Conservation (phyloP, 1,140 invertebrate genomes). For the Rhopalosiphum padi region DNA sequence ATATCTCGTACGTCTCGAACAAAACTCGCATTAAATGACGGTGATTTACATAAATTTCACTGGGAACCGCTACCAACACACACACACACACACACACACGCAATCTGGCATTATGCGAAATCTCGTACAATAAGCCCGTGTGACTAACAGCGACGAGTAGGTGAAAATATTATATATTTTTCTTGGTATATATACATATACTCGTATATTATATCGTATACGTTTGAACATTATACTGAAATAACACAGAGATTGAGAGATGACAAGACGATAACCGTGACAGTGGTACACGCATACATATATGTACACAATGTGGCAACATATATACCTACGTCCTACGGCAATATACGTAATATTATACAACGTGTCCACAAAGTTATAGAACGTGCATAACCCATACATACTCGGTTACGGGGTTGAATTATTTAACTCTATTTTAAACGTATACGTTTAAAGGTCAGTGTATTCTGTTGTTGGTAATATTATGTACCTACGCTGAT, state of each 20-base stretch:
- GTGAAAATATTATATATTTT: conserved; percentile 19
- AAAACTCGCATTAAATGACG: conserved; percentile 15
- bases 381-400: neutral
- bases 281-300: conserved; percentile 12
- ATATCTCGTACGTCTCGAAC: conserved; percentile 2
- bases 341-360: neutral
- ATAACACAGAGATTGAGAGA: conserved; percentile 24
- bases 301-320: neutral
- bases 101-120: neutral
- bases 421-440: conserved; percentile 8
- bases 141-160: neutral
- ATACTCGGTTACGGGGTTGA: neutral
- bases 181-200: neutral
- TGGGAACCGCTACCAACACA: neutral
- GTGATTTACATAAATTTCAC: conserved; percentile 20
- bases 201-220: no score
- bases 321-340: neutral
- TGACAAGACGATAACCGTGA: neutral
- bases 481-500: neutral
- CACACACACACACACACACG: neutral
- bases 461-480: neutral
- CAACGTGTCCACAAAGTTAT: neutral
- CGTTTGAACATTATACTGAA: neutral
- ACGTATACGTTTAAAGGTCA: neutral
- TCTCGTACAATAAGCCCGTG: neutral